Percentiles rank a stretch among this genome's conserved stretches.
phyloP scores from a whole-genome alignment of 2,113 vertebrate genomes.

The Numida meleagris region DNA sequence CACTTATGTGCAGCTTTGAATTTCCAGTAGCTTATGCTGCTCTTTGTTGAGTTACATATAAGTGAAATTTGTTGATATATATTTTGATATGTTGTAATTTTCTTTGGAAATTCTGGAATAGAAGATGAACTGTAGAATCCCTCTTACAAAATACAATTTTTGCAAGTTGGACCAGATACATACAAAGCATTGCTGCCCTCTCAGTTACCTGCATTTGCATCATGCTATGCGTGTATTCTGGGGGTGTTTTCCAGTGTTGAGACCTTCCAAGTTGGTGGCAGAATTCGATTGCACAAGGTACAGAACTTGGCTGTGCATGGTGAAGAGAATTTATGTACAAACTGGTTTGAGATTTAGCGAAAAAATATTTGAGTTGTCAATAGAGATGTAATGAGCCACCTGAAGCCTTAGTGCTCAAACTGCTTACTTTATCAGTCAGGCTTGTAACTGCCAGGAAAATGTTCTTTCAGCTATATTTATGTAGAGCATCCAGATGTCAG shows the following conservation, averaged over 20 bases:
- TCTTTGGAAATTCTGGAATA: neutral
- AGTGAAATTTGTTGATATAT: neutral
- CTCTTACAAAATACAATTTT: neutral
- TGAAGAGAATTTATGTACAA: neutral
- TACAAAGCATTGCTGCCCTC: neutral
- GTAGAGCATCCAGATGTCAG: constrained; percentile 61
- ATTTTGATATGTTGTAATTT: neutral
- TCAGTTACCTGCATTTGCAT: rapidly evolving
- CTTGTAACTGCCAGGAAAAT: constrained; percentile 54
- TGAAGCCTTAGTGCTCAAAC: constrained; percentile 55
- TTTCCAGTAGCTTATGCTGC: neutral
- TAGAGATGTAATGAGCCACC: constrained; percentile 55
- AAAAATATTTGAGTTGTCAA: constrained; percentile 45
- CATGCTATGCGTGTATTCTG: neutral
- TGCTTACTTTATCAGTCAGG: constrained; percentile 42
- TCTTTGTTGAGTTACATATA: neutral
- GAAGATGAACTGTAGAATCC: neutral
- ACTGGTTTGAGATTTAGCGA: neutral
- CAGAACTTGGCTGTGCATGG: neutral
- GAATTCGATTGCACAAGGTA: neutral
- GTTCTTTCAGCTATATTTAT: constrained; percentile 65
- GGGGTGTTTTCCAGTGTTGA: neutral
- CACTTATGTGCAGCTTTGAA: neutral
- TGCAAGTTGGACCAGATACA: neutral
- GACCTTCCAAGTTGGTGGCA: neutral